Conservation (phyloP, 2,113 vertebrate genomes). For the Antechinus stuartii region DNA sequence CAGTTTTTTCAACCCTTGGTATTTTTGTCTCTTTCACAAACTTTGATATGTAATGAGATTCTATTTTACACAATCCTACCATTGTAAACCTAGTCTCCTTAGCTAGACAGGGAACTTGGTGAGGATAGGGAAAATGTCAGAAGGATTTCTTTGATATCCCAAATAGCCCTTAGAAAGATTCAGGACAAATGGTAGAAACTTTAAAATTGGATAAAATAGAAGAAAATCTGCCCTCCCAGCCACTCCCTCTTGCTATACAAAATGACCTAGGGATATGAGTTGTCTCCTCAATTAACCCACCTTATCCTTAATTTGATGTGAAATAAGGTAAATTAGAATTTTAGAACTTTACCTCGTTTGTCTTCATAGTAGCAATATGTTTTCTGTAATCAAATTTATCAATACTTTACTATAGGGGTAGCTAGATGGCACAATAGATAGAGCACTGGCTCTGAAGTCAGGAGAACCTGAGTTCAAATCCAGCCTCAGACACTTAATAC, state of each 20-base stretch:
- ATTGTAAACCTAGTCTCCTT: neutral
- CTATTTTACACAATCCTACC: neutral
- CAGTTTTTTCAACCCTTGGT: neutral
- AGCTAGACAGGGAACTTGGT: neutral
- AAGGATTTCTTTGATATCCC: neutral
- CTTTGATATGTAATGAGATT: constrained; percentile 1
- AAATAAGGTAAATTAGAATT: neutral
- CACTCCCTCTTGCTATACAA: neutral
- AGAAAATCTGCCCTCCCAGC: neutral
- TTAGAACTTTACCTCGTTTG: neutral
- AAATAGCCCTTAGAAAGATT: neutral
- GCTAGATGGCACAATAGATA: no score
- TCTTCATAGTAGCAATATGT: neutral
- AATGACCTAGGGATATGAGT: neutral
- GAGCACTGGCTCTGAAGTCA: no score
- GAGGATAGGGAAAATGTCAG: neutral
- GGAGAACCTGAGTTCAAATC: no score
- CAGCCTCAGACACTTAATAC: no score
- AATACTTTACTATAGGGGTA: neutral
- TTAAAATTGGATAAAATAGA: constrained; percentile 17
- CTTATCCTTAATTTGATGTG: neutral
- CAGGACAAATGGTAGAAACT: neutral
- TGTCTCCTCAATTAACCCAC: neutral
- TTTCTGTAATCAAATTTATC: neutral
- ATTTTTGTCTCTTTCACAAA: neutral